Evolutionary conservation across 64 coral and sea anemone species (phyloP).

Genomic region (Platygyra sinensis): DNA sequence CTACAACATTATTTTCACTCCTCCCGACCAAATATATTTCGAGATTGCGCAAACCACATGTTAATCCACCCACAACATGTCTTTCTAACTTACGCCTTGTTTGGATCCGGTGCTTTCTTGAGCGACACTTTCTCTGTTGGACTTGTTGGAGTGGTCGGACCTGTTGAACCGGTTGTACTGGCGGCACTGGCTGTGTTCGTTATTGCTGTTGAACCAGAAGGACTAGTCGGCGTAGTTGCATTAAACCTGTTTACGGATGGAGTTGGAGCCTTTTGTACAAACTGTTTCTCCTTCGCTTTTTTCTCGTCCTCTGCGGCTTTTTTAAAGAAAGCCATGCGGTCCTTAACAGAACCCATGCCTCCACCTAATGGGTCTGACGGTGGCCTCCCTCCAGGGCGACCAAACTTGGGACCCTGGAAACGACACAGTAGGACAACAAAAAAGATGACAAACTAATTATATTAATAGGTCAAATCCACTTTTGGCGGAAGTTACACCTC

Average conservation of each 20-base stretch:
- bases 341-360: slow-evolving; percentile 75
- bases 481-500: no score
- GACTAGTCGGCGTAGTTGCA: background rate
- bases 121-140: slow-evolving; percentile 68
- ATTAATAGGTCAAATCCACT: background rate
- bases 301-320: slow-evolving; percentile 79
- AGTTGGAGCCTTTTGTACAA: slow-evolving; percentile 33
- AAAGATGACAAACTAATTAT: background rate
- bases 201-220: background rate
- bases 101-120: slow-evolving; percentile 94
- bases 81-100: slow-evolving; percentile 69
- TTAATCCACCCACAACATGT: no score
- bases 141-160: slow-evolving; percentile 34
- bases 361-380: background rate
- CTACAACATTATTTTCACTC: no score
- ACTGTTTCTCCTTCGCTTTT: slow-evolving; percentile 74
- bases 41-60: no score
- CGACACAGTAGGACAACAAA: background rate
- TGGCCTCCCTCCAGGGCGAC: background rate
- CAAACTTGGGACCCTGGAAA: slow-evolving; percentile 32
- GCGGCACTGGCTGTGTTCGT: background rate
- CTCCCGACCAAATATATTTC: no score
- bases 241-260: slow-evolving; percentile 33
- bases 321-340: slow-evolving; percentile 89
- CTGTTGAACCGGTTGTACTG: slow-evolving; percentile 48